Conservation (phyloP, 2,113 vertebrate genomes). For the Oplegnathus fasciatus region DNA sequence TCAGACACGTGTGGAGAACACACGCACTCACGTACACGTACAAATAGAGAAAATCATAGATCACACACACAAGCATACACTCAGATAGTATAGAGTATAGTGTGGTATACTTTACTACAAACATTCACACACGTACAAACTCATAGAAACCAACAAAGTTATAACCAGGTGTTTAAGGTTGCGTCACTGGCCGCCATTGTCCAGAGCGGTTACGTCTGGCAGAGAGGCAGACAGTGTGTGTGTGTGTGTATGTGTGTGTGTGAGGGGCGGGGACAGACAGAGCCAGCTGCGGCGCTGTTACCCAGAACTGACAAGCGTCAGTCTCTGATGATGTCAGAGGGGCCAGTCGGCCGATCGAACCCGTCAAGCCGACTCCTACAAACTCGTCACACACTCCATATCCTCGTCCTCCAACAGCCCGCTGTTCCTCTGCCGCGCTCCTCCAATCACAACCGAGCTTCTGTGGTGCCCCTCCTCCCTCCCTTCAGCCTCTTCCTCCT, state of each 20-base stretch:
- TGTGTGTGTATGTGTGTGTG: constrained; percentile 51
- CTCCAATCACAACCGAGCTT: constrained; percentile 57
- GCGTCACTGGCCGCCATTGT: constrained; percentile 81
- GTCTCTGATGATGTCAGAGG: constrained; percentile 73
- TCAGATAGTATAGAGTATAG: constrained; percentile 75
- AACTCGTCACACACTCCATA: constrained; percentile 94
- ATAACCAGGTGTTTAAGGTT: constrained; percentile 74
- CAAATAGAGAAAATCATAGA: constrained; percentile 69
- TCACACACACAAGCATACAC: constrained; percentile 70
- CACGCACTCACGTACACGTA: constrained; percentile 60
- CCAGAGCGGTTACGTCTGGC: constrained; percentile 75
- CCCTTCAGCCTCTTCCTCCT: constrained; percentile 70
- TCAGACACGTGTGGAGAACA: constrained; percentile 78
- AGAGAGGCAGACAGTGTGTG: constrained; percentile 80
- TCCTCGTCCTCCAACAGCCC: constrained; percentile 91
- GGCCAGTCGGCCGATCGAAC: constrained; percentile 51
- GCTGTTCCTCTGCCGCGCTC: constrained; percentile 84
- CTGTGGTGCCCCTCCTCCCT: constrained; percentile 68
- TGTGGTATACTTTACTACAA: constrained; percentile 75
- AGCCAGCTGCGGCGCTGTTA: constrained; percentile 67
- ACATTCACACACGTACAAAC: constrained; percentile 85
- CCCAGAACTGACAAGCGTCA: constrained; percentile 68
- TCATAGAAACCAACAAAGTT: constrained; percentile 73
- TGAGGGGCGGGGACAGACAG: constrained; percentile 71
- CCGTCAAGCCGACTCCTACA: constrained; percentile 88